Evolutionary conservation across 2,797 vertebrate genomes (phyloP), one percentile per base, ranked within the genome.

Genomic region (Chrosomus eos): DNA sequence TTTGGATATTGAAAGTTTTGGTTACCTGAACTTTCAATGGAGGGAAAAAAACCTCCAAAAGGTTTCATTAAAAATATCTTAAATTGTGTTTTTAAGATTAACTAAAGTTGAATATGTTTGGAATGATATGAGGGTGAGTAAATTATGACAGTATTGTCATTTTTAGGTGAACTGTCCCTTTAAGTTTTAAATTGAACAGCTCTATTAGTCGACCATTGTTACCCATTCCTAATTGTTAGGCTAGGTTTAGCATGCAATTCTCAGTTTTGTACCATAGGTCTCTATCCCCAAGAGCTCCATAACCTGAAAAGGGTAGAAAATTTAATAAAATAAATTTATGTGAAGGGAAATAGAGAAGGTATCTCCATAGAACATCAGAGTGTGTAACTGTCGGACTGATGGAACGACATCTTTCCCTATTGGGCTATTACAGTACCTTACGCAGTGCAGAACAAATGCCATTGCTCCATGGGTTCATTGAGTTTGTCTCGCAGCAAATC

Each of bases 361-460:
- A 66, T 33, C 28, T 64, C 62, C 62, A 33, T 13, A 48, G 62
- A 48, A 21, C 58, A 60, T 51, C 43, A 7, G 40, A 40, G 45
- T 80, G 8, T 73, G 21, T 74, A 18, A 53, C 73, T 86, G 68
- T 43, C 21, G 16, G 9, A 26, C 28, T 64, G 68, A 80, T 31
- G 40, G 26, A 70, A 73, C 8, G 58, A 53, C 43, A 70, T 72
- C 60, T 74, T 80, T 70, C 62, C 78, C 70, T 62, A 64, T 53
- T 84, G 66, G 73, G 55, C 11, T 71, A 72, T 77, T 66, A 78
- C 58, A 67, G n/a, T 83, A 31, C 53, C 72, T 70, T 83, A 70
- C 36, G 26, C 80, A 81, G 21, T 53, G 79, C 60, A 76, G 83
- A 60, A 81, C 60, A 76, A 83, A 80, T 89, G 86, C 73, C 70